Evolutionary conservation across 2,113 vertebrate genomes (phyloP).

Genomic region (Heterotis niloticus): DNA sequence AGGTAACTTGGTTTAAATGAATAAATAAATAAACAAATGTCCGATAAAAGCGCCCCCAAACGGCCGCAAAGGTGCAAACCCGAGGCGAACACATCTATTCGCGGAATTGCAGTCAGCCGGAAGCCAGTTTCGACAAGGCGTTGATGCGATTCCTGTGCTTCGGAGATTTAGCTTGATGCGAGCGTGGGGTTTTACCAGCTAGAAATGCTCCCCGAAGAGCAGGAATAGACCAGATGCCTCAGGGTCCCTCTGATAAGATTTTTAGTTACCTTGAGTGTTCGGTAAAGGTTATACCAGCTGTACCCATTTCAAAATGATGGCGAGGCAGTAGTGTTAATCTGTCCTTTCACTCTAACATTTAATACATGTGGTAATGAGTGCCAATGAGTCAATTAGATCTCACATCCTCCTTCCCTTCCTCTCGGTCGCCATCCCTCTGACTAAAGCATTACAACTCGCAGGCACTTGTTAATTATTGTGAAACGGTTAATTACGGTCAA

Average conservation of each 20-base stretch:
- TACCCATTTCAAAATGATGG: not conserved
- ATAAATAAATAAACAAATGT: not conserved
- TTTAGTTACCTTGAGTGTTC: slow-evolving; percentile 1
- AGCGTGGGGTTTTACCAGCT: slow-evolving; percentile 38
- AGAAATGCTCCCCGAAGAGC: slow-evolving; percentile 39
- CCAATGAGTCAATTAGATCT: slow-evolving; percentile 17
- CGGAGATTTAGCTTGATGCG: slow-evolving; percentile 40
- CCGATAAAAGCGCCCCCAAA: not conserved
- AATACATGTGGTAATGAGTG: slow-evolving; percentile 8
- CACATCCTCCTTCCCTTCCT: not conserved
- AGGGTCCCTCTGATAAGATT: not conserved
- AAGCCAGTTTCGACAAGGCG: slow-evolving; percentile 32
- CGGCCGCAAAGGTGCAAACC: slow-evolving; percentile 25
- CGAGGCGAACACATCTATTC: slow-evolving; percentile 37
- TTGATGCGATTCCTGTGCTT: slow-evolving; percentile 43
- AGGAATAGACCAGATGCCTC: slow-evolving; percentile 24
- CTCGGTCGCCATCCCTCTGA: not conserved
- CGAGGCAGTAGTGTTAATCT: not conserved
- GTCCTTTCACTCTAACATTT: not conserved
- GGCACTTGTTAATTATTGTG: slow-evolving; percentile 13
- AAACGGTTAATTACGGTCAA: slow-evolving; percentile 2
- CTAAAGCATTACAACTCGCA: not conserved
- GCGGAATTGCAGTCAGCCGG: slow-evolving; percentile 45
- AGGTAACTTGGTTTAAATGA: not conserved
- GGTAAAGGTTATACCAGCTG: not conserved